Conservation (phyloP, 2,113 vertebrate genomes). For the Eira barbara region DNA sequence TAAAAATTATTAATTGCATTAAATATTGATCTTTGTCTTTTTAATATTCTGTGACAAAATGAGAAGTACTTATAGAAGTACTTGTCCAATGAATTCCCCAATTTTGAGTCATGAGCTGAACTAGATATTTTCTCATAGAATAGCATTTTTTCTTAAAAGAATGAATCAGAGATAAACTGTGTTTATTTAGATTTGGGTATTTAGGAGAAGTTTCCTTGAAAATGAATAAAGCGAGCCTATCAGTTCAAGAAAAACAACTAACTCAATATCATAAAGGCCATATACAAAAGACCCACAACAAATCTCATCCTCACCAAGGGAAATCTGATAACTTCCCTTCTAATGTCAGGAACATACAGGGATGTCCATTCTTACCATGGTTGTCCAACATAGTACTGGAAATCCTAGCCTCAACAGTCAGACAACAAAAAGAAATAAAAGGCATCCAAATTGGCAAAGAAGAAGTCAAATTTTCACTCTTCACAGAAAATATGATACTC, state of each 20-base stretch:
- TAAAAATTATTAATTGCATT: background rate
- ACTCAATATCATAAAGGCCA: background rate
- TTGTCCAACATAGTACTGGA: background rate
- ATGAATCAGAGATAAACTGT: background rate
- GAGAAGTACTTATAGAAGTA: background rate
- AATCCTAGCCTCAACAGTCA: background rate
- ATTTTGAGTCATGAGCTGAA: background rate
- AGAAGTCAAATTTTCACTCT: too few species aligned
- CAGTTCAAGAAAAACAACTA: background rate
- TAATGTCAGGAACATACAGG: background rate
- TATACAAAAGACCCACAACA: background rate
- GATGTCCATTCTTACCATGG: background rate
- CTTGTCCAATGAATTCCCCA: background rate
- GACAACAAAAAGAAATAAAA: background rate
- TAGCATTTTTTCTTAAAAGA: background rate
- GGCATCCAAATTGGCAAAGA: too few species aligned
- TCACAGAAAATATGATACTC: too few species aligned
- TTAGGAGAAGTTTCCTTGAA: background rate
- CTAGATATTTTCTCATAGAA: background rate
- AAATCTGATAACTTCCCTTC: background rate
- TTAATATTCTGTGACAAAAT: background rate
- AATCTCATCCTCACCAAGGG: background rate
- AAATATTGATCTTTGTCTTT: background rate
- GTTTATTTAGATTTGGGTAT: background rate
- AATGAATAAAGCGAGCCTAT: background rate